Evolutionary conservation across 2,113 vertebrate species (phyloP).

Genomic region (Dipodomys ordii): DNA sequence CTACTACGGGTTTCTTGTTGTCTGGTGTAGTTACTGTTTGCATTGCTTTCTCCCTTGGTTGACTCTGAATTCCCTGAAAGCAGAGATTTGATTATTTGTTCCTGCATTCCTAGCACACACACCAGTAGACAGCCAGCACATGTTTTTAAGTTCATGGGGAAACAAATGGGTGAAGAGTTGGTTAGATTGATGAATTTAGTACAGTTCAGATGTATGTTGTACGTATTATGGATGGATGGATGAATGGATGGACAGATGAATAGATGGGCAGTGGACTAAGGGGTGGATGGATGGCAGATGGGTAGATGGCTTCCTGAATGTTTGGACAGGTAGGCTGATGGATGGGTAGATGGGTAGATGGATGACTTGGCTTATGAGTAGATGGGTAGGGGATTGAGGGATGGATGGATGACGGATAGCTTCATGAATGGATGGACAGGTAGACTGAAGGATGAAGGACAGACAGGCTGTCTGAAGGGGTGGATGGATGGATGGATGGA

Average conservation of each 20-base stretch:
- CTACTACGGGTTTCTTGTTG: not conserved
- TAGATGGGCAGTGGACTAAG: not conserved
- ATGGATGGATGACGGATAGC: not conserved
- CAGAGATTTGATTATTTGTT: conserved; percentile 1
- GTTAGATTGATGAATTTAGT: not conserved
- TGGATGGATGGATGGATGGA: not conserved
- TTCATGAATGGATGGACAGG: not conserved
- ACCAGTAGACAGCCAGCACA: not conserved
- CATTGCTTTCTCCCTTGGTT: not conserved
- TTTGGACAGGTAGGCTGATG: not conserved
- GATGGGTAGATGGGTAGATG: not conserved
- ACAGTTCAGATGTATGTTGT: not conserved
- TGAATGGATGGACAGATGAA: not conserved
- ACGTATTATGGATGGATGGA: not conserved
- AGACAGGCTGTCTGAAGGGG: not conserved
- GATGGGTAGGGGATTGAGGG: not conserved
- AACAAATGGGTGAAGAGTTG: not conserved
- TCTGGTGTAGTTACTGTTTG: not conserved
- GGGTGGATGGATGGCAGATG: not conserved
- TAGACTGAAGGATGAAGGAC: too few species aligned
- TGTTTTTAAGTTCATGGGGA: not conserved
- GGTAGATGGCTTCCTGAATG: not conserved
- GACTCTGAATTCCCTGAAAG: not conserved
- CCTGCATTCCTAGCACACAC: not conserved
- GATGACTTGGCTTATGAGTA: not conserved